phyloP scores from a whole-genome alignment of 2,113 vertebrate species.

The Pelecanus crispus region DNA sequence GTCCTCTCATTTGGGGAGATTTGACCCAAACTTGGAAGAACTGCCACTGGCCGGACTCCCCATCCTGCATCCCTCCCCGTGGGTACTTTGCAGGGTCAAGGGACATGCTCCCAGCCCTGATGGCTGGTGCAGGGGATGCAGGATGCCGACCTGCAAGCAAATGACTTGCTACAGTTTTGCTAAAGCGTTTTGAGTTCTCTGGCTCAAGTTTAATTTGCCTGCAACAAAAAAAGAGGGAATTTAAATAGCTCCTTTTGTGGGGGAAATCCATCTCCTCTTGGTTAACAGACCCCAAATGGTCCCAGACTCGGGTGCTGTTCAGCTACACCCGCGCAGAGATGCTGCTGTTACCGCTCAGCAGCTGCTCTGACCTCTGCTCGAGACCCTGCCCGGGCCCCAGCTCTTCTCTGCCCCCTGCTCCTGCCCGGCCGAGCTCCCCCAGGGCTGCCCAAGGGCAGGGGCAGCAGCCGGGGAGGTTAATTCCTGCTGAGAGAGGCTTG shows the following conservation, averaged over 20 bases:
- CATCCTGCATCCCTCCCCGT: fast-evolving
- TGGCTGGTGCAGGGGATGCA: fast-evolving
- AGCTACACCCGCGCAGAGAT: background rate
- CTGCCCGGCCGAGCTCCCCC: background rate
- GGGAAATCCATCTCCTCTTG: background rate
- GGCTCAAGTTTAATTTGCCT: background rate
- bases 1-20: background rate
- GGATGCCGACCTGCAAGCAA: background rate
- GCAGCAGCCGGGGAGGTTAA: background rate
- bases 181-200: background rate
- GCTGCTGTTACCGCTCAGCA: background rate
- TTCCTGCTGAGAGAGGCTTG: background rate
- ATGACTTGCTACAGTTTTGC: background rate
- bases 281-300: background rate
- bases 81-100: fast-evolving
- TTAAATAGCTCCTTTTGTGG: background rate
- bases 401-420: background rate
- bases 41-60: fast-evolving
- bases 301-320: background rate
- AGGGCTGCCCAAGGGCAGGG: background rate
- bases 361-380: background rate
- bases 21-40: background rate
- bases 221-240: background rate
- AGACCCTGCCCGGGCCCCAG: fast-evolving
- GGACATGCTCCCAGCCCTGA: background rate